These are phyloP conservation scores for Drosophila seguyi DNA, from an alignment of 1,140 invertebrate species.

Conservation along the genomic window DNA sequence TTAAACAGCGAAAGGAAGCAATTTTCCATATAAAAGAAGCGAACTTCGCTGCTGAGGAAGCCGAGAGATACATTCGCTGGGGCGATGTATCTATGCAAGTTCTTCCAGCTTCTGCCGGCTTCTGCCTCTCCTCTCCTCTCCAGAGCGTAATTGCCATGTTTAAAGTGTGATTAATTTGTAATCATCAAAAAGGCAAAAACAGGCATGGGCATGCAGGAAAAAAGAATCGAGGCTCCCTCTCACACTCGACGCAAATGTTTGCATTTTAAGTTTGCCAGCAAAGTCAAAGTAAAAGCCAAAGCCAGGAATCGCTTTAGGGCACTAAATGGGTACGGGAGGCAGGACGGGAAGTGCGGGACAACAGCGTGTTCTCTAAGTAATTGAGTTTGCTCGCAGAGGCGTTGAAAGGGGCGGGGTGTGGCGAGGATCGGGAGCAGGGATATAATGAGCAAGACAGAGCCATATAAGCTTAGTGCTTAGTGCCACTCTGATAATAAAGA, in stretches of 20 bases:
- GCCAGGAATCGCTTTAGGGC: constrained; percentile 61
- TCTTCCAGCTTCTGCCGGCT: constrained; percentile 15
- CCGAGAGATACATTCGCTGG: constrained; percentile 18
- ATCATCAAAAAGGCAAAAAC: constrained; percentile 80
- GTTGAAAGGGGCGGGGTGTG: constrained; percentile 22
- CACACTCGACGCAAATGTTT: constrained; percentile 53
- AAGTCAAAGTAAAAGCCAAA: constrained; percentile 34
- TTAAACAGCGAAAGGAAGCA: constrained; percentile 83
- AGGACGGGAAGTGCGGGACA: constrained; percentile 30
- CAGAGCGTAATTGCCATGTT: constrained; percentile 80
- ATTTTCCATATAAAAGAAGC: constrained; percentile 77
- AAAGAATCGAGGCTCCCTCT: constrained; percentile 16
- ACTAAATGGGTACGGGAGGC: background rate
- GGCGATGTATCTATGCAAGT: constrained; percentile 56
- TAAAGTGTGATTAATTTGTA: constrained; percentile 84
- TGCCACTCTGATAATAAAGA: background rate
- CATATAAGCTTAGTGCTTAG: constrained; percentile 22
- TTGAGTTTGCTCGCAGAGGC: constrained; percentile 62
- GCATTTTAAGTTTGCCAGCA: constrained; percentile 55
- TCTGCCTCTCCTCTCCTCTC: constrained; percentile 21
- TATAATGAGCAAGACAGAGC: constrained; percentile 32
- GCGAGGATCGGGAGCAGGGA: constrained; percentile 1
- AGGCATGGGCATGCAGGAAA: constrained; percentile 32
- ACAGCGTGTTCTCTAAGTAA: constrained; percentile 64
- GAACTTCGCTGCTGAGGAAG: constrained; percentile 35